Percentiles rank a stretch among this genome's conserved stretches.
Evolutionary conservation across 2,797 vertebrate genomes (phyloP).

Genomic region (Anabas testudineus): DNA sequence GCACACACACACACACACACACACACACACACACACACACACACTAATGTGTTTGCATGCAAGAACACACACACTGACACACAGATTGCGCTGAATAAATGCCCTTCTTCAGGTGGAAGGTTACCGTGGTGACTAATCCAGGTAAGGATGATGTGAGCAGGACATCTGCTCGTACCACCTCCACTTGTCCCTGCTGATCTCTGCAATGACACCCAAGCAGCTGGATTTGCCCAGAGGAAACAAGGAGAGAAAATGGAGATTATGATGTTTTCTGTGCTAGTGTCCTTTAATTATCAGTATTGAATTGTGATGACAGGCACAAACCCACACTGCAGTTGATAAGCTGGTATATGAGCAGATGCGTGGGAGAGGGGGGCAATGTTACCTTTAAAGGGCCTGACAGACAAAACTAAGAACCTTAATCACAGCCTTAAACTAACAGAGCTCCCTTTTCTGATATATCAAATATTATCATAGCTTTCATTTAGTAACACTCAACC

Average conservation of each 20-base stretch:
- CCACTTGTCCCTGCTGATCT: slow-evolving; percentile 62
- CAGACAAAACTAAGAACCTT: too few relatives aligned
- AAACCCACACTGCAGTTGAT: neutral
- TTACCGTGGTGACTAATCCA: slow-evolving; percentile 86
- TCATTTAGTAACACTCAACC: neutral
- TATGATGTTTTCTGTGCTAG: neutral
- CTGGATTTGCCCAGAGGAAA: slow-evolving; percentile 34
- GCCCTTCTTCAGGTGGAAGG: slow-evolving; percentile 79
- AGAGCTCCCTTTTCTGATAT: neutral
- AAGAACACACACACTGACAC: slow-evolving; percentile 33
- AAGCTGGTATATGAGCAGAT: neutral
- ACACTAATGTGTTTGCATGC: slow-evolving; percentile 35
- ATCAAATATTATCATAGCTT: neutral
- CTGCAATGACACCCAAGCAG: slow-evolving; percentile 55
- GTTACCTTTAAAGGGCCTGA: neutral
- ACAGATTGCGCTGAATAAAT: slow-evolving; percentile 69
- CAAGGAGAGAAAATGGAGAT: slow-evolving; percentile 13
- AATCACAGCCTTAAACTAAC: neutral
- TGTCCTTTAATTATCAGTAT: neutral
- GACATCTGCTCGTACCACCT: slow-evolving; percentile 82
- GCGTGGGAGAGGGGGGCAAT: neutral
- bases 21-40: slow-evolving; percentile 20
- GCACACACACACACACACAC: slow-evolving; percentile 29
- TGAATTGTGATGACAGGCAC: slow-evolving; percentile 36
- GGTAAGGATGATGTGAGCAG: slow-evolving; percentile 79